A percentile compares a stretch with the other conserved stretches of the same genome.
phyloP scores from a whole-genome alignment of 2,113 vertebrate species.

The Grallaria varia region DNA sequence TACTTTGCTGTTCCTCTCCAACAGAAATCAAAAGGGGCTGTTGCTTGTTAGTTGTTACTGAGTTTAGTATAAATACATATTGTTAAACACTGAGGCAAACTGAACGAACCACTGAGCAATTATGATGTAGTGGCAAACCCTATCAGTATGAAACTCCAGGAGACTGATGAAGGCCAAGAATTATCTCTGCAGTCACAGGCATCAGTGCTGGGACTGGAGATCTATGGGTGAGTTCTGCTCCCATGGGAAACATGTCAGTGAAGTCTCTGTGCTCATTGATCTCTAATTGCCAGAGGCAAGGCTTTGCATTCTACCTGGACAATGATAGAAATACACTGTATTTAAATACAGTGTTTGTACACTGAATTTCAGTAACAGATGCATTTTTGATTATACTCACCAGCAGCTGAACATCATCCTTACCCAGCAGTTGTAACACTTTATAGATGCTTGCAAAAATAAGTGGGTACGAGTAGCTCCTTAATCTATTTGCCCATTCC shows the following conservation, averaged over 20 bases:
- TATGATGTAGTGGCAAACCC: neutral
- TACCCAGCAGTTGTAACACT: constrained; percentile 77
- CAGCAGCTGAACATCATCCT: constrained; percentile 83
- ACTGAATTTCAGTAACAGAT: neutral
- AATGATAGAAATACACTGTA: neutral
- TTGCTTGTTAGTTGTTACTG: too few species aligned
- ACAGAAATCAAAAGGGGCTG: neutral
- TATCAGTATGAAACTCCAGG: neutral
- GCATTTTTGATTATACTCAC: constrained; percentile 64
- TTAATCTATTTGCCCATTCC: constrained; percentile 89
- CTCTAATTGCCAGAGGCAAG: neutral
- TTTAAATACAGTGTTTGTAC: neutral
- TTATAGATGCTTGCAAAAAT: constrained; percentile 89
- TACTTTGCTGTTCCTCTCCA: neutral
- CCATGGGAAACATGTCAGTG: accelerated
- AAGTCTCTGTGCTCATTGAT: neutral
- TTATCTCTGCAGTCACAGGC: neutral
- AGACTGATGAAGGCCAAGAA: neutral
- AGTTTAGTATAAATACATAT: neutral
- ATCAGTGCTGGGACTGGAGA: neutral
- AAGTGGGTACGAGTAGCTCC: constrained; percentile 89
- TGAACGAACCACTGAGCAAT: neutral
- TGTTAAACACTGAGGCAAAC: neutral
- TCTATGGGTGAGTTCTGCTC: accelerated
- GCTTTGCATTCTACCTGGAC: neutral